Evolutionary conservation across 2,888 invertebrate species (phyloP), one percentile per base, ranked within the genome.

Genomic region (Alitta virens): DNA sequence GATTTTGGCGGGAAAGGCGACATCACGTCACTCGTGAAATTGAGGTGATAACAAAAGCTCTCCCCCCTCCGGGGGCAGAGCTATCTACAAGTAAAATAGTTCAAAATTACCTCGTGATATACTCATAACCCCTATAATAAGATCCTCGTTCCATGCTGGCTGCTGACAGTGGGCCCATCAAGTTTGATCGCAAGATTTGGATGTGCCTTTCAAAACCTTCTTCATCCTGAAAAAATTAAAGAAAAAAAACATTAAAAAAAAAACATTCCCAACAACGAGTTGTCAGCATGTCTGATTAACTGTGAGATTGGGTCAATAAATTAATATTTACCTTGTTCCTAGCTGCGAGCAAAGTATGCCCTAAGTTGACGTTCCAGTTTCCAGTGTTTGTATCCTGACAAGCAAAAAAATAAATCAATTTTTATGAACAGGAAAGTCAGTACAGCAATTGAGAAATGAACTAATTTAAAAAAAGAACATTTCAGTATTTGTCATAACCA

Each of bases 331-430:
- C 33, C 33, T 71, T 76, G 52, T 74, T 72, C 69, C 75, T 80
- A 27, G 76, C 77, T 12, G 79, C 72, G 58, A 91, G 81, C 2
- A 92, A 84, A 0, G 89, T 86, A 60, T 86, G 85, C 5, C 91
- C 92, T 73, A 92, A 87, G 40, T 89, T 86, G 0, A 90, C 86
- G 46, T 90, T 90, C 91, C 92, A 93, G 63, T 72, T 74, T 33
- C 67, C 68, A 2, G 61, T 54, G 3, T 63, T 23, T 63, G 53
- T 55, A 25, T 67, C 67, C 66, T 63, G 12, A 33, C 12, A 12
- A 33, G 12, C 5, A 12, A 33, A 33, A 33, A 33, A 33, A 12
- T 12, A 33, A 33, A 33, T 33, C 5, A 33, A 33, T 33, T 33
- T 33, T 33, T n/a, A n/a, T n/a, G n/a, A n/a, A n/a, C n/a, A n/a